These are phyloP conservation scores for Aleiodes alternator DNA, from an alignment of 2,888 invertebrate genomes.

Conservation along the genomic window DNA sequence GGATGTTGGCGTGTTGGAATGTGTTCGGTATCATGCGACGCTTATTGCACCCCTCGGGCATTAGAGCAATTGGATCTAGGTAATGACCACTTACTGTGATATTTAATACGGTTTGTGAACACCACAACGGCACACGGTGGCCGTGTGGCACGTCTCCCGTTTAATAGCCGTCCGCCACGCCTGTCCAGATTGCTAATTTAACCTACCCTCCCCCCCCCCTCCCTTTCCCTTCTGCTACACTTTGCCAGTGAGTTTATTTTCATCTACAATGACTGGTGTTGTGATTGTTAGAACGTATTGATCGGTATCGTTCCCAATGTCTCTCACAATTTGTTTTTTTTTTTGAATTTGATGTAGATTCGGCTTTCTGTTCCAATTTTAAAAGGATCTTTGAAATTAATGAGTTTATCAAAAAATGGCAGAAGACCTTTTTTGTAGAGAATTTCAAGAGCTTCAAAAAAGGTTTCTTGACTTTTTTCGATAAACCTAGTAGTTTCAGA, in stretches of 20 bases:
- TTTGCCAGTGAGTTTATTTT: slow-evolving; percentile 9
- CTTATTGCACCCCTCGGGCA: slow-evolving; percentile 49
- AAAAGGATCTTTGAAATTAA: too few species aligned
- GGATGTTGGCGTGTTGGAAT: slow-evolving; percentile 58
- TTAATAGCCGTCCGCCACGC: slow-evolving; percentile 54
- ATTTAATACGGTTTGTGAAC: slow-evolving; percentile 52
- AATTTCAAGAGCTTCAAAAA: too few species aligned
- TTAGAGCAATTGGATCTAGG: slow-evolving; percentile 62
- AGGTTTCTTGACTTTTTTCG: too few species aligned
- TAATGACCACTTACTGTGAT: slow-evolving; percentile 58
- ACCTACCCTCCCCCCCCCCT: slow-evolving; percentile 8
- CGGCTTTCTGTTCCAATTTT: too few species aligned
- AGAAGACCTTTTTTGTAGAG: too few species aligned
- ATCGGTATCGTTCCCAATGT: not conserved
- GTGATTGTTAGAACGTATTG: not conserved
- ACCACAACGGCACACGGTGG: slow-evolving; percentile 45
- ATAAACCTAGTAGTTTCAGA: too few species aligned
- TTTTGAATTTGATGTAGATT: not conserved
- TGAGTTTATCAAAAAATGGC: too few species aligned
- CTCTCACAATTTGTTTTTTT: slow-evolving; percentile 41
- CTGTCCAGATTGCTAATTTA: slow-evolving; percentile 56
- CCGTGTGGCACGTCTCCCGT: slow-evolving; percentile 44
- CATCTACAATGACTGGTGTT: slow-evolving; percentile 2
- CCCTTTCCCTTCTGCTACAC: slow-evolving; percentile 21
- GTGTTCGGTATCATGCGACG: slow-evolving; percentile 50